phyloP scores from a whole-genome alignment of 2,888 invertebrate genomes.

The Masnerella sp. region DNA sequence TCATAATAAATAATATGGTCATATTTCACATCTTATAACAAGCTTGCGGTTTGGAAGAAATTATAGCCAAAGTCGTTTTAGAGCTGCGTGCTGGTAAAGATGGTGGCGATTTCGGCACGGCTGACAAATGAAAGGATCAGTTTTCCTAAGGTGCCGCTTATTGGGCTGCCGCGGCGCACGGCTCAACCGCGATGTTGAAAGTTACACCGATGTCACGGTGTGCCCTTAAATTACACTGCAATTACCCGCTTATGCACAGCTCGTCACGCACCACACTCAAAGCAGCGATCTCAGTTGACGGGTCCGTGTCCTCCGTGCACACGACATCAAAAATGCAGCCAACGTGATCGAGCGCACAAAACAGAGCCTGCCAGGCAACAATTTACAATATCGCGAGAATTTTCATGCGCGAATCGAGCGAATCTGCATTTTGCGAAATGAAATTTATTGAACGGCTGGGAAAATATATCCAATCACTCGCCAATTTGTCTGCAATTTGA shows the following conservation, averaged over 20 bases:
- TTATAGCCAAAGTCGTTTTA: conserved; percentile 13
- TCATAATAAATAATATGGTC: too few relatives aligned
- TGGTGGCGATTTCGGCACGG: conserved; percentile 65
- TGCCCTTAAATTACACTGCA: conserved; percentile 73
- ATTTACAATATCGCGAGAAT: conserved; percentile 40
- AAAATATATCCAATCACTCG: conserved; percentile 35
- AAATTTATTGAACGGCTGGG: conserved; percentile 41
- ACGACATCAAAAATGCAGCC: conserved; percentile 47
- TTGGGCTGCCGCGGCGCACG: conserved; percentile 54
- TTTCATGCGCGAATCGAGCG: conserved; percentile 20
- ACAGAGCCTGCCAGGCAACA: conserved; percentile 49
- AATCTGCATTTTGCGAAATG: conserved; percentile 45
- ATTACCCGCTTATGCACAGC: conserved; percentile 67
- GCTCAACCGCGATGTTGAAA: conserved; percentile 51
- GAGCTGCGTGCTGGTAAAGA: conserved; percentile 63
- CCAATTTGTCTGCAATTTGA: conserved; percentile 41
- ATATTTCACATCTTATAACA: too few relatives aligned
- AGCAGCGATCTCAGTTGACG: conserved; percentile 39
- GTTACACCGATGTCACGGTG: conserved; percentile 68
- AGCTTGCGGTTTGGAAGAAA: conserved; percentile 3
- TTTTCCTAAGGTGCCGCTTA: conserved; percentile 71
- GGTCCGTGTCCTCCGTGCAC: conserved; percentile 38
- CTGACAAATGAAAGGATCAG: conserved; percentile 68
- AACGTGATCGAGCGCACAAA: conserved; percentile 37
- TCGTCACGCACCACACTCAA: conserved; percentile 51